A percentile compares a stretch with the other conserved stretches of the same genome.
phyloP scores from a whole-genome alignment of 2,797 vertebrate genomes.

The Protosalanx chinensis region DNA sequence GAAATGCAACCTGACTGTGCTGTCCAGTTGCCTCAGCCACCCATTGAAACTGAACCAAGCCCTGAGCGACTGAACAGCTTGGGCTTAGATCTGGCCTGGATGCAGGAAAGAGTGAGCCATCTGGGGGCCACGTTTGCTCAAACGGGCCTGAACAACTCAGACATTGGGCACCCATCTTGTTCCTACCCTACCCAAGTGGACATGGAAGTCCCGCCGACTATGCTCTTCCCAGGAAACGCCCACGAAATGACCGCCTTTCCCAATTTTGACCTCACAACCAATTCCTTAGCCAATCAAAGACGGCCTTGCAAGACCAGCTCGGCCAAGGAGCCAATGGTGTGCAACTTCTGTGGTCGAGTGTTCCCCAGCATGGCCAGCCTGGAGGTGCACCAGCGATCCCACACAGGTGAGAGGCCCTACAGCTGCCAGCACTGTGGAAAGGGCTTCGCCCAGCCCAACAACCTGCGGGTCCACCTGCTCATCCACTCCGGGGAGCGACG shows the following conservation, averaged over 20 bases:
- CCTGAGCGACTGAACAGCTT: constrained; percentile 54
- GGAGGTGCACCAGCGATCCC: constrained; percentile 64
- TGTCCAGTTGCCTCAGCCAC: constrained; percentile 36
- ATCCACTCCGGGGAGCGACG: constrained; percentile 69
- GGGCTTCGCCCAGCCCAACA: constrained; percentile 68
- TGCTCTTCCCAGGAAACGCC: constrained; percentile 56
- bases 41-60: constrained; percentile 39
- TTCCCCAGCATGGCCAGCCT: constrained; percentile 53
- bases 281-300: constrained; percentile 27
- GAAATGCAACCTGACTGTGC: constrained; percentile 37
- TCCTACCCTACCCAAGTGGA: constrained; percentile 53
- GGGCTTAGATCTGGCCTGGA: constrained; percentile 64
- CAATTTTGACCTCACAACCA: constrained; percentile 58
- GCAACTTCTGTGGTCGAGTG: constrained; percentile 54
- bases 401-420: constrained; percentile 68
- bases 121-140: constrained; percentile 64
- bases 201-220: constrained; percentile 42
- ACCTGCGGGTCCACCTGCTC: constrained; percentile 69
- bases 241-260: constrained; percentile 64
- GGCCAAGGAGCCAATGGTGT: constrained; percentile 48
- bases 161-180: constrained; percentile 45
- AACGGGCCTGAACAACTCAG: constrained; percentile 55
- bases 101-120: constrained; percentile 67
- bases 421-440: constrained; percentile 71
- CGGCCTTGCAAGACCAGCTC: constrained; percentile 31